phyloP scores from a whole-genome alignment of 2,888 invertebrate genomes.

The Acleris holmiana region DNA sequence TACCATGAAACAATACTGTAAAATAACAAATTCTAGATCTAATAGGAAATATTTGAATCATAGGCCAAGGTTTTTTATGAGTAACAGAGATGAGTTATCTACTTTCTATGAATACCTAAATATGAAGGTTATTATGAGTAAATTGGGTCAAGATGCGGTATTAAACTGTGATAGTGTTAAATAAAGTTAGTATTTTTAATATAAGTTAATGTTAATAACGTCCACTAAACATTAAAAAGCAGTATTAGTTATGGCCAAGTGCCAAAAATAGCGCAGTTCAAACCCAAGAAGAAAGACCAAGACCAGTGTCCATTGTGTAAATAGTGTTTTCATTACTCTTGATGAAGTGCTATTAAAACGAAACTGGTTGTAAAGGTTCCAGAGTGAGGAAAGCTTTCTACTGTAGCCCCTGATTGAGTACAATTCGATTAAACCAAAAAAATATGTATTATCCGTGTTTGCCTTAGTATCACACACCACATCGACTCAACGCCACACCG shows the following conservation, averaged over 20 bases:
- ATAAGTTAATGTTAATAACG: no score
- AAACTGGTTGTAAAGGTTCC: conserved; percentile 17
- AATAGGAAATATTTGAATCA: no score
- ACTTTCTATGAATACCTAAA: no score
- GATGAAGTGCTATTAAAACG: conserved; percentile 18
- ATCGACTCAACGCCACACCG: no score
- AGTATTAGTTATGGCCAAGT: neutral
- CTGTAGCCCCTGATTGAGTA: conserved; percentile 33
- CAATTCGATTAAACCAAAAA: conserved; percentile 19
- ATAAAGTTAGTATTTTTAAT: no score
- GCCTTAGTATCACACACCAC: neutral
- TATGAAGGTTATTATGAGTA: no score
- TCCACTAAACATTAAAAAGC: conserved; percentile 2
- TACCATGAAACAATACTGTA: no score
- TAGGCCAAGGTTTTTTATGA: no score
- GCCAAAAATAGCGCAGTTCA: neutral
- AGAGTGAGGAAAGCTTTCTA: conserved; percentile 28
- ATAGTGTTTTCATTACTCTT: neutral
- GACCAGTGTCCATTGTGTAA: conserved; percentile 15
- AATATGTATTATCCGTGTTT: conserved; percentile 4
- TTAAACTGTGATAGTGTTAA: no score
- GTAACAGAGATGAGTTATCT: no score
- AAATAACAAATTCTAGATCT: no score
- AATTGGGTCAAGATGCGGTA: no score
- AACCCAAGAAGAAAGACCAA: conserved; percentile 3